phyloP scores from a whole-genome alignment of 2,113 vertebrate genomes.

The Centropus unirufus region DNA sequence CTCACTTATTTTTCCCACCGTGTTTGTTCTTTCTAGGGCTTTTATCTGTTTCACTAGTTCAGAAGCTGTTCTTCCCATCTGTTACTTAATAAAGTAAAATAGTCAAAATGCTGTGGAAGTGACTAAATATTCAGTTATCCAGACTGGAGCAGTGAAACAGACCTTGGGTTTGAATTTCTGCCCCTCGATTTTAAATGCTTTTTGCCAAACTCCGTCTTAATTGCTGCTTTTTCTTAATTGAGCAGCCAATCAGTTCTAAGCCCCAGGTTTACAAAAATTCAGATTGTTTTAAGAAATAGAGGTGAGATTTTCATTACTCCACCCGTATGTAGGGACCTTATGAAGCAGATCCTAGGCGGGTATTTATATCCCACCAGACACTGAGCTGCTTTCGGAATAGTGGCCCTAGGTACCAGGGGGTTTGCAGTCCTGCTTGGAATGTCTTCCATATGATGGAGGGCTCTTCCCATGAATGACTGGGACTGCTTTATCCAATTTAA shows the following conservation, averaged over 20 bases:
- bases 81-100: background rate
- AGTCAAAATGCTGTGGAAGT: background rate
- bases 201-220: background rate
- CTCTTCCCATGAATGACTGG: background rate
- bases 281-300: background rate
- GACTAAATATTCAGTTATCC: background rate
- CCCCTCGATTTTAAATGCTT: background rate
- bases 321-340: background rate
- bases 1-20: background rate
- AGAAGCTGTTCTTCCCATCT: background rate
- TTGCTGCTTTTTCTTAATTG: background rate
- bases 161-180: background rate
- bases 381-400: background rate
- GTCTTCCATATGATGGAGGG: background rate
- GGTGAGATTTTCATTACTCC: background rate
- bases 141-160: background rate
- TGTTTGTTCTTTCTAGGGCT: background rate
- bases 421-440: background rate
- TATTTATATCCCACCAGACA: background rate
- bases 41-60: background rate
- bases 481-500: background rate
- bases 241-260: background rate
- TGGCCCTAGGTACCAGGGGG: background rate
- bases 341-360: background rate
- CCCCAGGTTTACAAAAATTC: background rate